phyloP scores from a whole-genome alignment of 1,140 invertebrate genomes.

The Drosophila bocqueti region DNA sequence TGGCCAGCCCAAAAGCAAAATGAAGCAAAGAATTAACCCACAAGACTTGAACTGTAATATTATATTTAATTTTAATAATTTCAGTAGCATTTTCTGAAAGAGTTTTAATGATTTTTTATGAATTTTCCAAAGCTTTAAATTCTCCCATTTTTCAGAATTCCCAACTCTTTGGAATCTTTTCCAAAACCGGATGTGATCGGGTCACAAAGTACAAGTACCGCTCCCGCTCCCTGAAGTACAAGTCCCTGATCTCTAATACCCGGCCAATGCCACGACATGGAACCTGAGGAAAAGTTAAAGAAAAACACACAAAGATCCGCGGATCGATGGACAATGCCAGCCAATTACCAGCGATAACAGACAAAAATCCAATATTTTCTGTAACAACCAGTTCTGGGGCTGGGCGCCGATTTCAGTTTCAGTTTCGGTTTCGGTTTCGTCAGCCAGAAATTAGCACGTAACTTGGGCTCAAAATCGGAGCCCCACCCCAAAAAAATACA shows the following conservation, averaged over 20 bases:
- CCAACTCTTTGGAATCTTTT: not conserved
- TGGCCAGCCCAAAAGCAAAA: not conserved
- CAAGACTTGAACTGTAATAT: too few species aligned
- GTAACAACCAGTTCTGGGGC: constrained; percentile 35
- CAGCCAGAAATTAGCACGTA: constrained; percentile 59
- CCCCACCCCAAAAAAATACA: constrained; percentile 25
- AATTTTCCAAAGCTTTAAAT: too few species aligned
- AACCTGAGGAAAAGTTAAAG: constrained; percentile 14
- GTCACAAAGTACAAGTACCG: not conserved
- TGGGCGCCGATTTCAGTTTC: constrained; percentile 43
- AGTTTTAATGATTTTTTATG: not conserved
- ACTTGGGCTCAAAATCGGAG: constrained; percentile 6
- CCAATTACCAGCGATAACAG: constrained; percentile 59
- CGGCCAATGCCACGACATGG: constrained; percentile 31
- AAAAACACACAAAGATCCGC: constrained; percentile 39
- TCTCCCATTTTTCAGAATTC: not conserved
- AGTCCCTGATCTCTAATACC: constrained; percentile 39
- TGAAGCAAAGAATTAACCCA: not conserved
- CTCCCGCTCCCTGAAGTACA: not conserved
- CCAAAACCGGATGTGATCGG: constrained; percentile 7
- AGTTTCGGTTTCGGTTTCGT: constrained; percentile 52
- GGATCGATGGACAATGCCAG: constrained; percentile 39
- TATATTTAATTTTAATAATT: not conserved
- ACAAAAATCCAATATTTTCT: constrained; percentile 28
- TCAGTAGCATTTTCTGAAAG: not conserved